A percentile compares a stretch with the other conserved stretches of the same genome.
phyloP scores from a whole-genome alignment of 2,888 invertebrate species.

The Thymelicus lineola region DNA sequence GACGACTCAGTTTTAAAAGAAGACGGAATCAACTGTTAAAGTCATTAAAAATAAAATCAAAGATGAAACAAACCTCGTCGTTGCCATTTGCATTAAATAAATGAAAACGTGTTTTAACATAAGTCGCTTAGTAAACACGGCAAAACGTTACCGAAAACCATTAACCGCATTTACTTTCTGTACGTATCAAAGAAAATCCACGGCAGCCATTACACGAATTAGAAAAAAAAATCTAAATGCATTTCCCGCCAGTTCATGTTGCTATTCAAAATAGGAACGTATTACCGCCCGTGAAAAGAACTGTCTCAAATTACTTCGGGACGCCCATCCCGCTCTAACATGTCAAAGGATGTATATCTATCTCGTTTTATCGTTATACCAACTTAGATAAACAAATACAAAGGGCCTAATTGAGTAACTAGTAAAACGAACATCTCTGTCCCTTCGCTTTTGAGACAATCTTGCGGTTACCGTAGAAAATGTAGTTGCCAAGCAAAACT shows the following conservation, averaged over 20 bases:
- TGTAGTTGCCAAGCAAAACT: conserved; percentile 45
- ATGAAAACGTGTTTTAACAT: conserved; percentile 31
- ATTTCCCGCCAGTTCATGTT: conserved; percentile 82
- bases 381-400: conserved; percentile 86
- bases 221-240: conserved; percentile 77
- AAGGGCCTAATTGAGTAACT: conserved; percentile 86
- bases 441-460: conserved; percentile 74
- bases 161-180: conserved; percentile 58
- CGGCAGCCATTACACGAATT: conserved; percentile 76
- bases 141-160: conserved; percentile 43
- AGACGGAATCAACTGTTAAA: background rate
- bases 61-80: conserved; percentile 16
- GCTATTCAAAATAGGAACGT: conserved; percentile 84
- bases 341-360: conserved; percentile 44
- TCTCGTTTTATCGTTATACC: conserved; percentile 73
- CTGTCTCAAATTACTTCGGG: conserved; percentile 83
- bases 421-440: conserved; percentile 83
- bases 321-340: conserved; percentile 55
- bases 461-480: conserved; percentile 45
- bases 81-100: conserved; percentile 31
- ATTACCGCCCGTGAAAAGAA: conserved; percentile 83
- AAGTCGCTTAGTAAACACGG: conserved; percentile 36
- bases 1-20: background rate
- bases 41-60: conserved; percentile 5
- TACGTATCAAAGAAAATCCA: conserved; percentile 77